These are phyloP conservation scores for Nannobrachium achirus DNA, from an alignment of 2,113 vertebrate species.

Conservation along the genomic window DNA sequence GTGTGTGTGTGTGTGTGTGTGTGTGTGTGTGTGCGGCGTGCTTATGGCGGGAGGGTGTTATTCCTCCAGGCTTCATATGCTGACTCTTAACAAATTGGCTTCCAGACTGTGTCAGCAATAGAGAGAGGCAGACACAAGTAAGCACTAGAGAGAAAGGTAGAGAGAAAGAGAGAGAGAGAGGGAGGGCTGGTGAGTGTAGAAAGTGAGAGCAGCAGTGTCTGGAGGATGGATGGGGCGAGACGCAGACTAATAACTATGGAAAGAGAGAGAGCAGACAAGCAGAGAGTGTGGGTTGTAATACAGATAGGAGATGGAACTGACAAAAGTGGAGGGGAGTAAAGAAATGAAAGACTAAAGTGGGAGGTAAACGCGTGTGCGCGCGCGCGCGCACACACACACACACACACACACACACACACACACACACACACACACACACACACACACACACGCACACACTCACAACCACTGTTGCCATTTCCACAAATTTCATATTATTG, in stretches of 20 bases:
- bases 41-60: background rate
- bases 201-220: background rate
- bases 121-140: background rate
- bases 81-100: conserved; percentile 27
- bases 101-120: conserved; percentile 14
- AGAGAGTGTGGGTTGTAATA: background rate
- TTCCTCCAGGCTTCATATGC: conserved; percentile 9
- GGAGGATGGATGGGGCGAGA: background rate
- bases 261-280: background rate
- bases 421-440: background rate
- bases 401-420: background rate
- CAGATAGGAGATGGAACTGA: background rate
- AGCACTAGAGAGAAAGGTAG: background rate
- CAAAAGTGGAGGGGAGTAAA: background rate
- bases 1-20: conserved; percentile 6
- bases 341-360: background rate
- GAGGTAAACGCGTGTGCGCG: background rate
- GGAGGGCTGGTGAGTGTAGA: background rate
- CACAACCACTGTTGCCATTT: too few species aligned
- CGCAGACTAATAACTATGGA: background rate
- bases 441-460: too few species aligned
- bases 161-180: background rate
- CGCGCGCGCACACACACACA: conserved; percentile 5
- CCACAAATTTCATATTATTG: too few species aligned
- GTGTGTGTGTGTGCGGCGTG: background rate